Conservation (phyloP, 1,140 invertebrate genomes). For the Psix sp. region DNA sequence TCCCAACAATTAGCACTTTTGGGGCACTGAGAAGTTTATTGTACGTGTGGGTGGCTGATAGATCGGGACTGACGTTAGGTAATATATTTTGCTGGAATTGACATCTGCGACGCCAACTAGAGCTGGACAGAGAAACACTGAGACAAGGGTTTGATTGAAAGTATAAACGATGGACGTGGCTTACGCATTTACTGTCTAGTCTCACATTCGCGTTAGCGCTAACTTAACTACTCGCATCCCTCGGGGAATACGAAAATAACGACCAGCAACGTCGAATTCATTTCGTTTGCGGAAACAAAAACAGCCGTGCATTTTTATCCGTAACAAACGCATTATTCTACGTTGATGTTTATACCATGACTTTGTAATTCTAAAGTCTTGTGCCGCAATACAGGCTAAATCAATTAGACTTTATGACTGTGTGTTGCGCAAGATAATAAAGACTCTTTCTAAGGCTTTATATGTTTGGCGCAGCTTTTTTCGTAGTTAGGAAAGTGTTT, state of each 20-base stretch:
- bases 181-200: constrained; percentile 66
- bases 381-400: constrained; percentile 25
- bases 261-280: constrained; percentile 21
- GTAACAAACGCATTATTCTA: constrained; percentile 39
- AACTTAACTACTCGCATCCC: constrained; percentile 49
- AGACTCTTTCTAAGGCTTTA: constrained; percentile 25
- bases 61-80: constrained; percentile 19
- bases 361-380: constrained; percentile 36
- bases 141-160: constrained; percentile 66
- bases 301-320: constrained; percentile 14
- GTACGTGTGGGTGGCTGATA: constrained; percentile 35
- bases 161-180: constrained; percentile 65
- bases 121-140: constrained; percentile 17
- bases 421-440: constrained; percentile 30
- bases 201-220: constrained; percentile 31
- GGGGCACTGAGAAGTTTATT: constrained; percentile 16
- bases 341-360: constrained; percentile 22
- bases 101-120: constrained; percentile 56
- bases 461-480: constrained; percentile 11
- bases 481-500: constrained; percentile 29
- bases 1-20: constrained; percentile 63
- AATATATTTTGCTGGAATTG: constrained; percentile 61
- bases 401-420: constrained; percentile 52
- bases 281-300: constrained; percentile 40
- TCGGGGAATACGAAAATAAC: constrained; percentile 41